These are phyloP conservation scores for Delia radicum DNA, from an alignment of 1,140 invertebrate genomes.

Conservation along the genomic window DNA sequence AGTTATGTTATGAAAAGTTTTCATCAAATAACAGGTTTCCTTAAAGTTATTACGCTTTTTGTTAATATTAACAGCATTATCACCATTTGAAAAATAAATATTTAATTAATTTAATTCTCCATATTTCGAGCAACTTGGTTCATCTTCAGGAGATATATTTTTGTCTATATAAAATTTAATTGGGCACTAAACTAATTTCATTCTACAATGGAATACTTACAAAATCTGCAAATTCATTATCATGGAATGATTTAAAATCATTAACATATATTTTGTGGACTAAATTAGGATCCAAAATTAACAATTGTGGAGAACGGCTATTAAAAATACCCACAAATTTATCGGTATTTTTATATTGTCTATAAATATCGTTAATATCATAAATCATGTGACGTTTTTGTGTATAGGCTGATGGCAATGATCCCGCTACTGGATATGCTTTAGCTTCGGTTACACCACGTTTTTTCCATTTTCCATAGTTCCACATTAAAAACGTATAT, in stretches of 20 bases:
- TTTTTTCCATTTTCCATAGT: slow-evolving; percentile 50
- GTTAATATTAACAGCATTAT: too few relatives aligned
- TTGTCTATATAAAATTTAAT: too few relatives aligned
- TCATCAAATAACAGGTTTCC: too few relatives aligned
- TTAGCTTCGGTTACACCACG: slow-evolving; percentile 44
- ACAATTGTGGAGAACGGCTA: slow-evolving; percentile 43
- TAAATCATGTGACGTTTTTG: slow-evolving; percentile 38
- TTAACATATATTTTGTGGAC: slow-evolving; percentile 58
- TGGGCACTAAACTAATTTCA: too few relatives aligned
- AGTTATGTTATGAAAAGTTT: too few relatives aligned
- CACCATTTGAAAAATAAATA: too few relatives aligned
- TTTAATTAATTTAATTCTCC: too few relatives aligned
- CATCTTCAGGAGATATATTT: too few relatives aligned
- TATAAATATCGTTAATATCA: slow-evolving; percentile 43
- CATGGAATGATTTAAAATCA: slow-evolving; percentile 57
- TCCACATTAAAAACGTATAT: slow-evolving; percentile 49
- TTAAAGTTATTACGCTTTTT: too few relatives aligned
- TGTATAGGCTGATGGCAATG: slow-evolving; percentile 36
- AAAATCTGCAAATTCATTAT: slow-evolving; percentile 40
- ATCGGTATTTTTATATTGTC: slow-evolving; percentile 38
- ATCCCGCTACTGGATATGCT: slow-evolving; percentile 41
- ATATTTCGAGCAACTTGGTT: too few relatives aligned
- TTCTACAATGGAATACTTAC: neutral
- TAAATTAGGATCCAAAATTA: slow-evolving; percentile 58
- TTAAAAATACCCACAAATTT: slow-evolving; percentile 45